Evolutionary conservation across 2,113 vertebrate genomes (phyloP).

Genomic region (Eonycteris spelaea): DNA sequence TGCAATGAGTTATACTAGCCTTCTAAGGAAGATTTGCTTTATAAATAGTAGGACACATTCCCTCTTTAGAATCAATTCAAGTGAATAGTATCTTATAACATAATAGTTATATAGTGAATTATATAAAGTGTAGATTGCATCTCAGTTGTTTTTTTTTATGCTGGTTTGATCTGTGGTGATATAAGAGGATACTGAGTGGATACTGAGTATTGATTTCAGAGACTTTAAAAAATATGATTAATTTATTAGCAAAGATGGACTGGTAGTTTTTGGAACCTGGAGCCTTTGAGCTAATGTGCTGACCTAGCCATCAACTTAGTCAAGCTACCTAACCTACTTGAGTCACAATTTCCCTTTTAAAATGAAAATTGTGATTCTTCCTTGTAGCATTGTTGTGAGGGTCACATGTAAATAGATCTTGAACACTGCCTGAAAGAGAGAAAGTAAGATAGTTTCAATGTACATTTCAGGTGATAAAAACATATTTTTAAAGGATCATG

Average conservation of each 20-base stretch:
- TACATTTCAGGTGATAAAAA: not conserved
- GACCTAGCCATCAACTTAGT: not conserved
- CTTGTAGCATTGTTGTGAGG: not conserved
- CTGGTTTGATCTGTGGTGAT: not conserved
- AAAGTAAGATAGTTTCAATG: not conserved
- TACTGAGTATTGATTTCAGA: not conserved
- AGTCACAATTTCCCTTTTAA: not conserved
- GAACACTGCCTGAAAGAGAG: not conserved
- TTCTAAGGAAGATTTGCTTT: not conserved
- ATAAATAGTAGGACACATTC: not conserved
- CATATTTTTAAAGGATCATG: not conserved
- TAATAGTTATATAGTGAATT: not conserved
- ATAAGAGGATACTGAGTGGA: not conserved
- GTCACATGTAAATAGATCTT: not conserved
- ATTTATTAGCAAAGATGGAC: not conserved
- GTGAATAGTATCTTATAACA: not conserved
- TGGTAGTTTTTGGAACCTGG: not conserved
- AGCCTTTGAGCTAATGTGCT: not conserved
- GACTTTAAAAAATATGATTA: not conserved
- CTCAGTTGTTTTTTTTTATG: not conserved
- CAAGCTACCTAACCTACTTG: not conserved
- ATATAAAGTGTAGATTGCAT: not conserved
- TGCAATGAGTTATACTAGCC: not conserved
- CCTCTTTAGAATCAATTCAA: not conserved
- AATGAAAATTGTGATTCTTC: not conserved